These are phyloP conservation scores for Laterallus jamaicensis DNA, from an alignment of 2,113 vertebrate species.

Conservation along the genomic window DNA sequence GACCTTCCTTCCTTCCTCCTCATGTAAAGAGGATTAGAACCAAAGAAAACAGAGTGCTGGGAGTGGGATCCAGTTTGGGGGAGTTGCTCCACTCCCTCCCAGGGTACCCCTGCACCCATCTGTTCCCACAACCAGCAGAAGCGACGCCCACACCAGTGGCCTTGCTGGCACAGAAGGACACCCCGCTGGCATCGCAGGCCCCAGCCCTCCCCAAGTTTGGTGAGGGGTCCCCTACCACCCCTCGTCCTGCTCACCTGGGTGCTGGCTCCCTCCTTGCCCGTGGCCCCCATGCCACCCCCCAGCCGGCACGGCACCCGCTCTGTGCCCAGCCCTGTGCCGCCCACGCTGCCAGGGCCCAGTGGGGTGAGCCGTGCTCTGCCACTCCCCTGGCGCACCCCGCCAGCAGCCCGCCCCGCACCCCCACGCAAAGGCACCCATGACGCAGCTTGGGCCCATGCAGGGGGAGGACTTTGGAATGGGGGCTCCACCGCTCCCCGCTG, in stretches of 20 bases:
- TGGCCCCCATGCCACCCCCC: background rate
- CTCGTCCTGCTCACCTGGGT: slow-evolving; percentile 16
- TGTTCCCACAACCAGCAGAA: background rate
- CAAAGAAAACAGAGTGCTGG: background rate
- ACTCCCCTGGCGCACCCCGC: background rate
- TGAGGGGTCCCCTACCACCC: rapidly evolving
- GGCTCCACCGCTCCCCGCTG: rapidly evolving
- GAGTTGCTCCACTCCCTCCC: background rate
- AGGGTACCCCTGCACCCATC: background rate
- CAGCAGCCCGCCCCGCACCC: background rate
- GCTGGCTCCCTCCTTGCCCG: background rate
- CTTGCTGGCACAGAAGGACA: background rate
- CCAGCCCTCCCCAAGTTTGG: background rate
- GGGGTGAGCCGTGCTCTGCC: background rate
- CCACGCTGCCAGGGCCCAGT: background rate
- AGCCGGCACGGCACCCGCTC: background rate
- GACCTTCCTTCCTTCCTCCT: background rate
- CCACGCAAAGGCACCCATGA: background rate
- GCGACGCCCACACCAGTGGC: background rate
- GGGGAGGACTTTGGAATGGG: background rate
- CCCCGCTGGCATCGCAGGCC: background rate
- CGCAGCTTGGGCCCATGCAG: background rate
- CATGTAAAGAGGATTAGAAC: background rate
- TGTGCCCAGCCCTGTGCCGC: background rate
- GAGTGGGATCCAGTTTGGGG: background rate